Conservation (phyloP, 2,113 vertebrate genomes). For the Antechinus stuartii region DNA sequence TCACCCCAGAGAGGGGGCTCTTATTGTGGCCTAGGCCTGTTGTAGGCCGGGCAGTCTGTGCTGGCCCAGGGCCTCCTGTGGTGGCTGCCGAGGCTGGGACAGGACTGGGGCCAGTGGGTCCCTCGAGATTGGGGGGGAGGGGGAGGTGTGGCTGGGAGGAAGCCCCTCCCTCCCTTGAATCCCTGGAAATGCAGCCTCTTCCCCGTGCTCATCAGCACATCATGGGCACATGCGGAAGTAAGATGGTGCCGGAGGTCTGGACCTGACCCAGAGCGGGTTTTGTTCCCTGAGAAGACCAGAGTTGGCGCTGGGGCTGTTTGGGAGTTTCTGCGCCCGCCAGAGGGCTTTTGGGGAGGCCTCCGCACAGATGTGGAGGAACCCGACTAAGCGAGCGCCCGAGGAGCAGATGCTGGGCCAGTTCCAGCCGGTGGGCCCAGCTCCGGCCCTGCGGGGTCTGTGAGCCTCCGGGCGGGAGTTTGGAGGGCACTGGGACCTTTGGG, state of each 20-base stretch:
- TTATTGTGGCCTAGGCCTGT: too few species aligned
- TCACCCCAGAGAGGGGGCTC: too few species aligned
- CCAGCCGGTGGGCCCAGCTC: background rate
- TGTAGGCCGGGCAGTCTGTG: background rate
- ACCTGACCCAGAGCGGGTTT: background rate
- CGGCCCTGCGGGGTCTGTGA: conserved; percentile 47
- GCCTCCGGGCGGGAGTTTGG: conserved; percentile 35
- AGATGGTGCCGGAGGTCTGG: background rate
- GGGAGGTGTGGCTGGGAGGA: background rate
- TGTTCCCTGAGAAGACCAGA: too few species aligned
- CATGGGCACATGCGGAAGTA: background rate
- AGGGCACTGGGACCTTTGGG: conserved; percentile 21
- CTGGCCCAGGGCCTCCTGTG: too few species aligned
- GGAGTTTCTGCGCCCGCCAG: background rate
- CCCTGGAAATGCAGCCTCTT: background rate
- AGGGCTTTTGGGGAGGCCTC: background rate
- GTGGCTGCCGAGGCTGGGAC: too few species aligned
- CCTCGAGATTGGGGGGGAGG: too few species aligned
- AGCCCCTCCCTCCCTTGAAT: background rate
- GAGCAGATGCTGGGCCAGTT: background rate
- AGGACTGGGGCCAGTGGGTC: too few species aligned
- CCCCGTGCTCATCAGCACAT: background rate
- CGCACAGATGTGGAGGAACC: too few species aligned
- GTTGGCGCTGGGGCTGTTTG: background rate
- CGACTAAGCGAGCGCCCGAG: background rate